These are phyloP conservation scores for Cladopsammia gracilis DNA, from an alignment of 64 coral and sea anemone genomes.

Conservation along the genomic window DNA sequence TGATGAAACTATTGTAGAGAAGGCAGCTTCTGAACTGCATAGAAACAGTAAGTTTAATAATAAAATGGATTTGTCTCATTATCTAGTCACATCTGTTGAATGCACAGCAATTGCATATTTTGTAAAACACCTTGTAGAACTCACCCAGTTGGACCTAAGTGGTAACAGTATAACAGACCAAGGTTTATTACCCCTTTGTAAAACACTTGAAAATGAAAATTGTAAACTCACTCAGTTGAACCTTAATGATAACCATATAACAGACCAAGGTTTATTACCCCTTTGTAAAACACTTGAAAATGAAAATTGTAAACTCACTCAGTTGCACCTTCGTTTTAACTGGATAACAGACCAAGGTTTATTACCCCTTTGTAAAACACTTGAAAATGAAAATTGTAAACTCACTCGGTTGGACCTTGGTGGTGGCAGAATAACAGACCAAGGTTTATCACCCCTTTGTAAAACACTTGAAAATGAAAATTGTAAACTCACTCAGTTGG, in stretches of 20 bases:
- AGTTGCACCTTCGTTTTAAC: not conserved
- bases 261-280: not conserved
- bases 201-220: not conserved
- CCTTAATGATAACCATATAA: not conserved
- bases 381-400: not conserved
- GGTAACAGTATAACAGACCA: too few relatives aligned
- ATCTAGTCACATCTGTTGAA: conserved; percentile 18
- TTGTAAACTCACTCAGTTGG: not conserved
- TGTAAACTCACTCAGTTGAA: not conserved
- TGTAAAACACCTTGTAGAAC: not conserved
- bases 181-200: too few relatives aligned
- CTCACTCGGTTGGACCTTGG: not conserved
- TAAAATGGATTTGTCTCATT: not conserved
- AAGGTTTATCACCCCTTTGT: not conserved
- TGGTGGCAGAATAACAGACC: not conserved
- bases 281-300: not conserved
- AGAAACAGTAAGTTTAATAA: conserved; percentile 6
- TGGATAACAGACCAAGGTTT: not conserved
- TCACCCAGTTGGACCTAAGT: too few relatives aligned
- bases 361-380: not conserved
- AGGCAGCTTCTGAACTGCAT: conserved; percentile 23
- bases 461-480: not conserved
- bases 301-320: not conserved
- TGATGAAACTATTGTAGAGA: not conserved
- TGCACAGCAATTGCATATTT: conserved; percentile 32